Evolutionary conservation across 2,888 invertebrate species (phyloP), one percentile per base, ranked within the genome.

Genomic region (Panzeria rudis): DNA sequence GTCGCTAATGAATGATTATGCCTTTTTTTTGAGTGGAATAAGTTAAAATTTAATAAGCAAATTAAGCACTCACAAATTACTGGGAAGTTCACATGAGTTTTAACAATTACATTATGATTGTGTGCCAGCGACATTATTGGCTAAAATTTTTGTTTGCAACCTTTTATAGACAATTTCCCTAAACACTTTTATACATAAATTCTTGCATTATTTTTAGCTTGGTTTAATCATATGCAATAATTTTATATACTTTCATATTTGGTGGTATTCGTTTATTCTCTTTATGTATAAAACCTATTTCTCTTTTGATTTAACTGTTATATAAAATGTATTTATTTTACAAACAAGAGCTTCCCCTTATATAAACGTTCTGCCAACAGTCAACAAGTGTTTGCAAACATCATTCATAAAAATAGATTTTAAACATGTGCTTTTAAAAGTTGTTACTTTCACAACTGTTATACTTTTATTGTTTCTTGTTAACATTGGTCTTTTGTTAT

Each of bases 301-400:
- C 9, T 11, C 50, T 54, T 44, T 35, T 2, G 4, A 3, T 1
- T n/a, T 13, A 71, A 62, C 44, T 83, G 79, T 79, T 68, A 76
- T 80, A 68, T 15, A 8, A 17, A 15, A 25, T 23, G 1, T 15
- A 56, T 35, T 50, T 13, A 17, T 32, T 3, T 11, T 9, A n/a
- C 4, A 61, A 44, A 15, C 0, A 54, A 2, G 29, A 15, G 9
- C 25, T 66, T 88, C 59, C 86, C 72, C 87, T 38, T 1, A 59
- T 50, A 79, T 9, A 20, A 8, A 7, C 8, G 1, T 50, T 86
- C 8, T 71, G 86, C n/a, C 0, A 62, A 56, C 81, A 52, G 89
- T 88, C 87, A 90, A 90, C 90, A 90, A 90, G 91, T 90, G 90
- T 90, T 87, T 89, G 86, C 88, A 86, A 84, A 84, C 88, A 86